Percentiles rank a stretch among this genome's conserved stretches.
These are phyloP conservation scores for Xanthia icteritia DNA, from an alignment of 2,888 invertebrate genomes.

Conservation along the genomic window DNA sequence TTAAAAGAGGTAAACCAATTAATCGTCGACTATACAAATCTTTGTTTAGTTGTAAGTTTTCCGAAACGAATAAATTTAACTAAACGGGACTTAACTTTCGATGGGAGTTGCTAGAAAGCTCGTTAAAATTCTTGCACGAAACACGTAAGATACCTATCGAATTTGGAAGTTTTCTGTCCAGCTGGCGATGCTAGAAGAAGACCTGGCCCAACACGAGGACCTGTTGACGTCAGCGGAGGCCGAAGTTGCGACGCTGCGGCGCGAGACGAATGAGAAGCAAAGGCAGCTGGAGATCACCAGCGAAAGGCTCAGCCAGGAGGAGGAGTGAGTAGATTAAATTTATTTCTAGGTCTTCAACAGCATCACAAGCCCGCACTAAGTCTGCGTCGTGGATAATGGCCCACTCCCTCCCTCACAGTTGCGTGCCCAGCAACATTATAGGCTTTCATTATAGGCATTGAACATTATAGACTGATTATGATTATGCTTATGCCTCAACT, in stretches of 20 bases:
- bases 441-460: too few species aligned
- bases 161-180: conserved; percentile 48
- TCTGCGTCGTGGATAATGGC: neutral
- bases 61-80: too few species aligned
- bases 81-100: too few species aligned
- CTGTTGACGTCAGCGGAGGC: conserved; percentile 75
- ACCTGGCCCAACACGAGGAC: conserved; percentile 77
- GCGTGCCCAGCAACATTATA: neutral
- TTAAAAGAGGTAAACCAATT: too few species aligned
- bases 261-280: conserved; percentile 71
- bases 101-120: neutral
- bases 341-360: neutral
- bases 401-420: neutral
- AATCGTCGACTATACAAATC: too few species aligned
- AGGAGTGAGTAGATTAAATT: conserved; percentile 68
- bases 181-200: conserved; percentile 79
- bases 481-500: neutral
- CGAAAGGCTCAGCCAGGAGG: conserved; percentile 70
- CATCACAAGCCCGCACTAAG: neutral
- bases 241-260: conserved; percentile 73
- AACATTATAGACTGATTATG: neutral
- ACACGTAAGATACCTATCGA: neutral
- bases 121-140: neutral
- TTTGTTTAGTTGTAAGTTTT: too few species aligned
- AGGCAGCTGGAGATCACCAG: conserved; percentile 65